These are phyloP conservation scores for Argyra leucocephala DNA, from an alignment of 2,888 invertebrate genomes.

Conservation along the genomic window DNA sequence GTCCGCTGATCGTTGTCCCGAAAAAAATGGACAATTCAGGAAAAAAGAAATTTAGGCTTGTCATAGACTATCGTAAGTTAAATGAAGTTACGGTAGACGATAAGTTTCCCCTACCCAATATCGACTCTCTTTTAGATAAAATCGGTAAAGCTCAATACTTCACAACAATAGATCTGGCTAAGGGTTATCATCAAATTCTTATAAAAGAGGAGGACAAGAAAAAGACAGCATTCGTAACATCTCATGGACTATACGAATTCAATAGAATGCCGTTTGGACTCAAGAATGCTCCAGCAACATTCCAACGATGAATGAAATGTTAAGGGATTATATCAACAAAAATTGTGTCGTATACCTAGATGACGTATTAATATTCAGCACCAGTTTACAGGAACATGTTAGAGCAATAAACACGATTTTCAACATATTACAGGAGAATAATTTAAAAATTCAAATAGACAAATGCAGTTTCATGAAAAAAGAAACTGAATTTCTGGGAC, in stretches of 20 bases:
- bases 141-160: too few species aligned
- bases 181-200: constrained; percentile 16
- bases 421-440: constrained; percentile 15
- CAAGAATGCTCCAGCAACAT: constrained; percentile 17
- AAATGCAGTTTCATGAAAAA: constrained; percentile 16
- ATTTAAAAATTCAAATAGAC: constrained; percentile 17
- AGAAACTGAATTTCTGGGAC: constrained; percentile 17
- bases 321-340: constrained; percentile 19
- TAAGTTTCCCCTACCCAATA: constrained; percentile 16
- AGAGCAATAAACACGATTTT: constrained; percentile 13
- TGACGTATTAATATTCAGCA: constrained; percentile 19
- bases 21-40: constrained; percentile 20
- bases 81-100: constrained; percentile 19
- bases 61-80: too few species aligned
- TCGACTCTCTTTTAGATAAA: too few species aligned
- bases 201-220: constrained; percentile 17
- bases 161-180: constrained; percentile 15
- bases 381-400: constrained; percentile 16
- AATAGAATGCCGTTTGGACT: constrained; percentile 20
- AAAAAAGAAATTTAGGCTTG: constrained; percentile 17
- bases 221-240: constrained; percentile 23
- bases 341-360: constrained; percentile 22
- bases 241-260: constrained; percentile 20
- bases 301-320: constrained; percentile 18
- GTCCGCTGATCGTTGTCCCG: constrained; percentile 16